Base-by-base conservation (phyloP, 2,797 vertebrate genomes). In the Pelodytes ibericus region DNA sequence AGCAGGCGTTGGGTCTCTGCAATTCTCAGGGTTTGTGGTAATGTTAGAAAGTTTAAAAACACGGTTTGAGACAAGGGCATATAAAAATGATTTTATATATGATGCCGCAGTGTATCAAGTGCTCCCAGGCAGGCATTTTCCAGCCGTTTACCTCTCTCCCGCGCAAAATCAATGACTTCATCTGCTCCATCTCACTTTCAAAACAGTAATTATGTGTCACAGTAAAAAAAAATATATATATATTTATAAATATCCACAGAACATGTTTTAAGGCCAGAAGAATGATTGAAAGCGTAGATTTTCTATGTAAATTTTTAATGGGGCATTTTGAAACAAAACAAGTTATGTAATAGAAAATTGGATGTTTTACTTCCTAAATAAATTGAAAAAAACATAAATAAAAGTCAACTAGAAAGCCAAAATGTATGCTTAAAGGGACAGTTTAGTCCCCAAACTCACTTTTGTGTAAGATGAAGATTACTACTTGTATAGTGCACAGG, bases 1-100 rank as follows among this genome's bases (percentile, higher is more conserved):
- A 60, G 29, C 30, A 47, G 49, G 57, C 53, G 39, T 31, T 62
- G 9, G 25, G 56, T 68, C 36, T 22, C 72, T 68, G 25, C 39
- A 56, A 18, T 53, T 53, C 62, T 41, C 53, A 30, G 56, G 53
- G 27, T 61, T n/a, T 72, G 69, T 22, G 71, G 76, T 73, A 26
- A 61, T 73, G 41, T 53, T 13, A 61, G 44, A 61, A 73, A 71
- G 49, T 49, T 60, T 79, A 79, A 79, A 68, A 68, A 69, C 47
- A 79, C 47, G 26, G 56, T 68, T 56, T 53, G 29, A 73, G 63
- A 78, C 22, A 57, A 44, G 18, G 13, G 29, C 27, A 25, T 63
- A 61, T 41, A 41, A 68, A 57, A 65, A 68, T 72, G n/a, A 26
- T 24, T 72, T 62, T 66, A 60, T 51, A 25, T 51, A 68, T 75